Base-by-base conservation (phyloP, 1,140 invertebrate genomes). In the Ruditapes philippinarum region DNA sequence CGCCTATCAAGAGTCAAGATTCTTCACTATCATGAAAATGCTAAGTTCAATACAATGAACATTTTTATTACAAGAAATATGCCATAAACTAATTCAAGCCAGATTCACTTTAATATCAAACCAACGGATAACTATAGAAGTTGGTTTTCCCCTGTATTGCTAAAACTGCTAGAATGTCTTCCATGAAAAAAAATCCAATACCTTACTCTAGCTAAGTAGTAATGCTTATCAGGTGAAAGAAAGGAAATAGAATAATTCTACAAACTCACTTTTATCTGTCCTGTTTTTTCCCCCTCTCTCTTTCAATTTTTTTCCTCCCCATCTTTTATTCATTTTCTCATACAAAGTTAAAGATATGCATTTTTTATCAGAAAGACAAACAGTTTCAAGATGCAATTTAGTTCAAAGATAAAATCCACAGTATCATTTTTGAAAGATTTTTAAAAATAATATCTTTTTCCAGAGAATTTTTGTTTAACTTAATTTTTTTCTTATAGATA, bases 71-170 rank as follows among this genome's bases (percentile, higher is more conserved):
- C 45, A 33, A 54, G 25, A 78, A 78, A 33, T n/a, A 22, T 82
- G 57, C 80, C 38, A 82, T 82, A 42, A 42, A 82, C 80, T 82
- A 82, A 82, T 82, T 82, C 80, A 82, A 82, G 80, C 28, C 80
- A 82, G 60, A 60, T 82, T 68, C 57, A 82, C 57, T 65, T 40
- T 82, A 45, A 82, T 82, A 82, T 40, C 33, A 62, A n/a, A 25
- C 49, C 14, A 12, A 36, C 33, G 45, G 4, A 28, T 33, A 14
- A 78, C 33, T 45, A n/a, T 70, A 38, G 45, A 78, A 78, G n/a
- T n/a, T n/a, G n/a, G n/a, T n/a, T n/a, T n/a, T n/a, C n/a, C n/a
- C n/a, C n/a, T n/a, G n/a, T n/a, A n/a, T n/a, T n/a, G n/a, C n/a
- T n/a, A 78, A 51, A 78, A 28, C 45, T 25, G n/a, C n/a, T 28